These are phyloP conservation scores for Diachrysia chrysitis DNA, from an alignment of 2,888 invertebrate species.

Conservation along the genomic window DNA sequence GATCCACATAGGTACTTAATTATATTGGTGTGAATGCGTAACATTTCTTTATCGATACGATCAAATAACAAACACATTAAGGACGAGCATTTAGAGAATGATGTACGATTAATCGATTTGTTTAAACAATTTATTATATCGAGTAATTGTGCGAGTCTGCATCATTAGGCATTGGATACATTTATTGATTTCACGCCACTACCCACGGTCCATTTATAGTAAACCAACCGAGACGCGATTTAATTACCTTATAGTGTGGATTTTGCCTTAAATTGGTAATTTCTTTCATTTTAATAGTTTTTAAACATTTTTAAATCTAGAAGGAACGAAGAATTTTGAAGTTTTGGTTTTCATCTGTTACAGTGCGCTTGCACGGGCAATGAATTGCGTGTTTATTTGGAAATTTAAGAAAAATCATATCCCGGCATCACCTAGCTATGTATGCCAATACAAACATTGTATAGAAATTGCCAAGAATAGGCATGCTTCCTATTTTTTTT, in stretches of 20 bases:
- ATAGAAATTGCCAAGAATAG: too few relatives aligned
- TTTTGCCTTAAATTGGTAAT: constrained; percentile 34
- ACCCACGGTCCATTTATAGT: constrained; percentile 63
- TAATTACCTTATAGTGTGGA: constrained; percentile 46
- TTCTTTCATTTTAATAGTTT: constrained; percentile 3
- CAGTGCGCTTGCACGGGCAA: too few relatives aligned
- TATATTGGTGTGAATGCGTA: background rate
- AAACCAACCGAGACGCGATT: constrained; percentile 53
- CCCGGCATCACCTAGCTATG: too few relatives aligned
- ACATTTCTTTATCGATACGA: background rate
- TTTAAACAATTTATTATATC: constrained; percentile 58
- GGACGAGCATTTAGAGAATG: constrained; percentile 31
- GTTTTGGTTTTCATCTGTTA: constrained; percentile 4
- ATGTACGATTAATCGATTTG: constrained; percentile 53
- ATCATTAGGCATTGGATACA: constrained; percentile 57
- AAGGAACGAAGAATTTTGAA: background rate
- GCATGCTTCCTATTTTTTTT: too few relatives aligned
- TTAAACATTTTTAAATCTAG: background rate
- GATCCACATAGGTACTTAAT: background rate
- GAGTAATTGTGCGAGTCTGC: constrained; percentile 59
- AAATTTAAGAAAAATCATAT: too few relatives aligned
- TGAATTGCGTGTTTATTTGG: too few relatives aligned
- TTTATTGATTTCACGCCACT: constrained; percentile 73
- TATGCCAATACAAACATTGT: too few relatives aligned
- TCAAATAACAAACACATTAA: constrained; percentile 21